phyloP scores from a whole-genome alignment of 2,888 invertebrate species.

The Polyommatus iphigenia region DNA sequence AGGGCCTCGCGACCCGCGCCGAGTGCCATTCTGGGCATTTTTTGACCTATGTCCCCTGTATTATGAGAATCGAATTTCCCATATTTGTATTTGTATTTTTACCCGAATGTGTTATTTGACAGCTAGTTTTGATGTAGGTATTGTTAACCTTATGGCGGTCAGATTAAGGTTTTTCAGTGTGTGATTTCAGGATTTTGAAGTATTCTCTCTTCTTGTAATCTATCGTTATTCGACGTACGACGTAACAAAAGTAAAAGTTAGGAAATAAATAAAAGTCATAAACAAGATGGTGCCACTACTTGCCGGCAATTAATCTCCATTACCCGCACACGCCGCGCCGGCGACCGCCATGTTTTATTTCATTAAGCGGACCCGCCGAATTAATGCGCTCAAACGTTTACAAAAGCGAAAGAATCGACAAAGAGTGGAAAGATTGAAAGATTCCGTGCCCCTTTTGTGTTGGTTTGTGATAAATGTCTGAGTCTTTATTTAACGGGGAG shows the following conservation, averaged over 20 bases:
- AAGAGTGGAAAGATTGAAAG: conserved; percentile 51
- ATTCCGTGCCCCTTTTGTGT: conserved; percentile 63
- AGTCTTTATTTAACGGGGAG: conserved; percentile 51
- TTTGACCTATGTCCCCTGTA: conserved; percentile 32
- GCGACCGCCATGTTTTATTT: conserved; percentile 71
- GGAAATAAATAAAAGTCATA: conserved; percentile 67
- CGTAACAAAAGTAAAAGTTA: conserved; percentile 49
- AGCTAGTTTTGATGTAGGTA: not conserved
- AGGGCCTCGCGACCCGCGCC: conserved; percentile 46
- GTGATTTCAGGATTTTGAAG: no score
- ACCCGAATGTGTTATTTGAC: conserved; percentile 6
- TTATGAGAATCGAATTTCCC: not conserved
- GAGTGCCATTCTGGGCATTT: conserved; percentile 51
- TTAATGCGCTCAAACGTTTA: conserved; percentile 69
- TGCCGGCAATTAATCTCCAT: conserved; percentile 76
- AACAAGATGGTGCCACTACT: conserved; percentile 65
- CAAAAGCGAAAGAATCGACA: conserved; percentile 63
- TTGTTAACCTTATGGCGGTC: not conserved
- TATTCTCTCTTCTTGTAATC: not conserved
- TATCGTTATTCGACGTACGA: not conserved
- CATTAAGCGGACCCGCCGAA: conserved; percentile 72
- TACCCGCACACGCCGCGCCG: conserved; percentile 69
- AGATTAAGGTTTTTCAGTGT: no score
- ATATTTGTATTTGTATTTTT: not conserved
- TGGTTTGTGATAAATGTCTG: conserved; percentile 55